Evolutionary conservation across 1,140 invertebrate species (phyloP).

Genomic region (Glossosoma conforme): DNA sequence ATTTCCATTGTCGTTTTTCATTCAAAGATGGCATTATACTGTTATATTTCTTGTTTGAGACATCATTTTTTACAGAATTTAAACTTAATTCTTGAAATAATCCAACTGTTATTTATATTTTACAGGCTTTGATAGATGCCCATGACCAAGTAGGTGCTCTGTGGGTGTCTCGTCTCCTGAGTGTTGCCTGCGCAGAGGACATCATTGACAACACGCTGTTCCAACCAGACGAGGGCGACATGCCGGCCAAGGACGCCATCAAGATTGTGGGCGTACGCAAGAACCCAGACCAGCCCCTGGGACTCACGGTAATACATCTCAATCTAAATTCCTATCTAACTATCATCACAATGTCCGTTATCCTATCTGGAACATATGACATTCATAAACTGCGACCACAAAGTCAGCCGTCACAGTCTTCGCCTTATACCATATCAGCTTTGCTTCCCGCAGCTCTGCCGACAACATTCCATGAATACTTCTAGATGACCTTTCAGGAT

Average conservation of each 20-base stretch:
- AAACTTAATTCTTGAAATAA: neutral
- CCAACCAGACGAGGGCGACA: constrained; percentile 48
- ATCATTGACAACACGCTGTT: constrained; percentile 40
- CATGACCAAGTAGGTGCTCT: constrained; percentile 56
- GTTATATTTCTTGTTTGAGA: neutral
- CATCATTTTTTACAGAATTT: neutral
- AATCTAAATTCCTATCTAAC: too few relatives aligned
- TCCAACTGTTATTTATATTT: constrained; percentile 19
- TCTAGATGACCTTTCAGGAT: too few relatives aligned
- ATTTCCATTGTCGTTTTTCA: too few relatives aligned
- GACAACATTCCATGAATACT: too few relatives aligned
- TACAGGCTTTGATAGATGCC: constrained; percentile 53
- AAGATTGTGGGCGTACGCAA: constrained; percentile 87
- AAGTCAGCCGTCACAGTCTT: too few relatives aligned
- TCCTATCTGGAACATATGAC: too few relatives aligned
- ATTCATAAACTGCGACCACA: too few relatives aligned
- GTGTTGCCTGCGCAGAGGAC: constrained; percentile 39
- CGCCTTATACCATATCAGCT: too few relatives aligned
- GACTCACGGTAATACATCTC: constrained; percentile 56
- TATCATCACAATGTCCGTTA: too few relatives aligned
- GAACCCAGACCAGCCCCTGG: constrained; percentile 83
- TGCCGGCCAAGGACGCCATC: constrained; percentile 66
- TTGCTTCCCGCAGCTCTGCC: too few relatives aligned
- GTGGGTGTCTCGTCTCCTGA: constrained; percentile 52
- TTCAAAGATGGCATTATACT: too few relatives aligned